A percentile compares a stretch with the other conserved stretches of the same genome.
Conservation (phyloP, 2,888 invertebrate species). For the Eucera pruinosa region DNA sequence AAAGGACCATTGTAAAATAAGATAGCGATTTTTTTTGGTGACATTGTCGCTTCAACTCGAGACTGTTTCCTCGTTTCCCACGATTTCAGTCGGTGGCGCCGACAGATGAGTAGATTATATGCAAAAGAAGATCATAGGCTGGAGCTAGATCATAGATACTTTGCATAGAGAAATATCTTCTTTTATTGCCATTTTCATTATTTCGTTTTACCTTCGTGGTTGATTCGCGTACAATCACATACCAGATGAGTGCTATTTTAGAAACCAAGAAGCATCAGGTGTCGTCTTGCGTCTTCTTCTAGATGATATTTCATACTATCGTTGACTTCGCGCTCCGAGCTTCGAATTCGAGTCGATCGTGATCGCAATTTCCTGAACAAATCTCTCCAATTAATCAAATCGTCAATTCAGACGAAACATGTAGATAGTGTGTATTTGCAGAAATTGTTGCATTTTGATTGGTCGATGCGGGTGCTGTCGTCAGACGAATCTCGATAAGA, state of each 20-base stretch:
- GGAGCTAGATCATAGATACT: background rate
- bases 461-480: background rate
- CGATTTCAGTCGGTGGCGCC: slow-evolving; percentile 13
- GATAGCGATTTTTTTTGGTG: slow-evolving; percentile 34
- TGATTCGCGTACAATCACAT: background rate
- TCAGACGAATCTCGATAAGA: slow-evolving; percentile 54
- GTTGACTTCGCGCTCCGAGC: background rate
- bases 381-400: background rate
- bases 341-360: background rate
- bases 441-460: background rate
- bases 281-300: slow-evolving; percentile 28
- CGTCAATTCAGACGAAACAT: too few species aligned
- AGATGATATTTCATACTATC: slow-evolving; percentile 35
- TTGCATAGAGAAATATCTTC: too few species aligned
- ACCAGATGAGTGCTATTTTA: background rate
- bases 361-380: background rate
- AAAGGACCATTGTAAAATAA: slow-evolving; percentile 43
- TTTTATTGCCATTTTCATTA: background rate
- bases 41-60: slow-evolving; percentile 1
- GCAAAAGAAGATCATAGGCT: background rate
- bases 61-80: slow-evolving; percentile 45
- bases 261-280: slow-evolving; percentile 26
- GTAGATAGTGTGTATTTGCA: background rate
- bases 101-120: background rate
- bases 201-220: slow-evolving; percentile 5